phyloP scores from a whole-genome alignment of 2,797 vertebrate genomes.

The Spinus pinus region DNA sequence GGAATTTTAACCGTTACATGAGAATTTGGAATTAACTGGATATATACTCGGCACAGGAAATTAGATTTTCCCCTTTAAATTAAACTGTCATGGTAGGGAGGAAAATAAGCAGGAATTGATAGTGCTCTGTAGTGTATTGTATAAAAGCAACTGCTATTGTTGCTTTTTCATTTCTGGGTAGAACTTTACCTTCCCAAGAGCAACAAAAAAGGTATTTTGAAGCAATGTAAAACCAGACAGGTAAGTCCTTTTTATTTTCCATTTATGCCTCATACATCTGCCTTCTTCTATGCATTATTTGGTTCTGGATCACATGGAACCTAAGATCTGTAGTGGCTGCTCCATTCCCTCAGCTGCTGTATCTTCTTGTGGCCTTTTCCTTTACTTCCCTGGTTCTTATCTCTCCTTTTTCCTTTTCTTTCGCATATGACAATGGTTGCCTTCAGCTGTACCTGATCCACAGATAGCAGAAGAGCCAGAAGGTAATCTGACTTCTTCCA shows the following conservation, averaged over 20 bases:
- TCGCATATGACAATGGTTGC: not conserved
- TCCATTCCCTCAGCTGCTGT: not conserved
- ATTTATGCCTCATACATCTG: not conserved
- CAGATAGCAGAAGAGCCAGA: not conserved
- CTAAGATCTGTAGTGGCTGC: not conserved
- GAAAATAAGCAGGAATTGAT: not conserved
- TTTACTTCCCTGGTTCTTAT: not conserved
- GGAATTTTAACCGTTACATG: conserved; percentile 25
- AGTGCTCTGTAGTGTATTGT: not conserved
- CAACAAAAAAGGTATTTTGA: not conserved
- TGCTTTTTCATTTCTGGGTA: not conserved
- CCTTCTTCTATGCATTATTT: not conserved
- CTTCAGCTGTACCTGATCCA: not conserved
- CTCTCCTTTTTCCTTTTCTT: not conserved
- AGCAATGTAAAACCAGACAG: not conserved
- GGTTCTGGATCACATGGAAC: not conserved
- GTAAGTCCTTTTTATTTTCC: not conserved
- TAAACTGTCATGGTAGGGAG: conserved; percentile 30
- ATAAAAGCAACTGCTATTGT: not conserved
- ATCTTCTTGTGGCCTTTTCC: not conserved
- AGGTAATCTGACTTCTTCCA: not conserved
- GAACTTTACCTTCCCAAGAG: not conserved
- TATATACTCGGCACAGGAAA: conserved; percentile 41
- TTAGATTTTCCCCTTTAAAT: conserved; percentile 61
- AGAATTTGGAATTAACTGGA: conserved; percentile 37